Base-by-base conservation (phyloP, 2,113 vertebrate species). In the Dolichallabes microphthalmus region DNA sequence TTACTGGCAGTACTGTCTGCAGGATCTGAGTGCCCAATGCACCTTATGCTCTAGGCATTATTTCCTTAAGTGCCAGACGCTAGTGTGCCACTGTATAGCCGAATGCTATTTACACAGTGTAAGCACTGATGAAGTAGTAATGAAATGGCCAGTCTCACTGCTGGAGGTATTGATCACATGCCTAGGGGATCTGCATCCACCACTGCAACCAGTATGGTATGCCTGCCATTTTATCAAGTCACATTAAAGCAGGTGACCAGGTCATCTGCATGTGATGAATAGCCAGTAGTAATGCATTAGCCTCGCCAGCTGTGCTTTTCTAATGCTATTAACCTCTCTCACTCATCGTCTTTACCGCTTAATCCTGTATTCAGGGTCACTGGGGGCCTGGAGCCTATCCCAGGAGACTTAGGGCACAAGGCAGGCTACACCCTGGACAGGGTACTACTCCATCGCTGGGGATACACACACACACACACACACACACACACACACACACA, bases 281-380 rank as follows among this genome's bases (percentile, higher is more conserved):
- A 75, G 22, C 73, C 45, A 75, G 45, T 14, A 75, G 73, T 75
- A 75, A 75, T 53, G 45, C 13, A 75, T 52, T 53, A 75, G 45
- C 22, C 12, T 14, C 52, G 73, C 45, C 73, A 75, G 45, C 73
- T 75, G 73, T 75, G 45, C 13, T 75, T 75, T 52, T 2, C 73
- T 75, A 75, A 75, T 75, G 25, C 45, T 25, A 75, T 52, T 75
- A 52, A 17, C 2, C 73, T 52, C 39, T 39, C 39, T 39, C 39
- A 39, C 39, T 39, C 39, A 39, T 39, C 39, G 2, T 39, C 2
- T 39, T 2, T 39, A 39, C 39, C 39, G 39, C 39, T 39, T 39
- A 39, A 39, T 39, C 39, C 39, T 39, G 39, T 39, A 39, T 4
- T 39, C 39, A 39, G 39, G 39, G 39, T 39, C 39, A 4, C 39